These are phyloP conservation scores for Eupithecia centaureata DNA, from an alignment of 2,888 invertebrate genomes.

Conservation along the genomic window DNA sequence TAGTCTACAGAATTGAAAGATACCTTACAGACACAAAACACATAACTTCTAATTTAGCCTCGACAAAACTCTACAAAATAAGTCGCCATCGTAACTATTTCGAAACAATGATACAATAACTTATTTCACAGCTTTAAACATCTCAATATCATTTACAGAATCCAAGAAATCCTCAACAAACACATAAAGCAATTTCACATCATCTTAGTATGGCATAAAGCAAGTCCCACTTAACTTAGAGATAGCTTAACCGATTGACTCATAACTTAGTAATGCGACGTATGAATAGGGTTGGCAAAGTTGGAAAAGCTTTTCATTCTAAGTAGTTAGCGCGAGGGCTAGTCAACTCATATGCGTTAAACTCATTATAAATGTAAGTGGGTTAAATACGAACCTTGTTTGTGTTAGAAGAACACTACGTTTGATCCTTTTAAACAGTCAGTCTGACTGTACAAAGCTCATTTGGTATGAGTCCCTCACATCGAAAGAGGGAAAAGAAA, in stretches of 20 bases:
- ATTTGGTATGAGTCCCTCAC: too few species aligned
- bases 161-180: constrained; percentile 20
- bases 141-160: constrained; percentile 15
- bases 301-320: background rate
- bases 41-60: background rate
- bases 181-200: constrained; percentile 24
- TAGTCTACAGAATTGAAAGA: background rate
- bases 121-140: constrained; percentile 4
- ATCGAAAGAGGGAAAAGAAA: too few species aligned
- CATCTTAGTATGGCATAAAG: constrained; percentile 47
- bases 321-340: background rate
- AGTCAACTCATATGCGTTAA: background rate
- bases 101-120: constrained; percentile 3
- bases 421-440: too few species aligned
- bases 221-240: constrained; percentile 51
- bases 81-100: background rate
- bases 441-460: too few species aligned
- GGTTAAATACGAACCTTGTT: too few species aligned
- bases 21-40: background rate
- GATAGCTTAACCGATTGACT: constrained; percentile 56
- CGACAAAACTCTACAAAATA: background rate
- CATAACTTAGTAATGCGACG: constrained; percentile 52
- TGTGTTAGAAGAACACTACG: too few species aligned
- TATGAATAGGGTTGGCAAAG: constrained; percentile 28
- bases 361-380: background rate